A percentile compares a stretch with the other conserved stretches of the same genome.
phyloP scores from a whole-genome alignment of 2,797 vertebrate species.

The Galago senegalensis region DNA sequence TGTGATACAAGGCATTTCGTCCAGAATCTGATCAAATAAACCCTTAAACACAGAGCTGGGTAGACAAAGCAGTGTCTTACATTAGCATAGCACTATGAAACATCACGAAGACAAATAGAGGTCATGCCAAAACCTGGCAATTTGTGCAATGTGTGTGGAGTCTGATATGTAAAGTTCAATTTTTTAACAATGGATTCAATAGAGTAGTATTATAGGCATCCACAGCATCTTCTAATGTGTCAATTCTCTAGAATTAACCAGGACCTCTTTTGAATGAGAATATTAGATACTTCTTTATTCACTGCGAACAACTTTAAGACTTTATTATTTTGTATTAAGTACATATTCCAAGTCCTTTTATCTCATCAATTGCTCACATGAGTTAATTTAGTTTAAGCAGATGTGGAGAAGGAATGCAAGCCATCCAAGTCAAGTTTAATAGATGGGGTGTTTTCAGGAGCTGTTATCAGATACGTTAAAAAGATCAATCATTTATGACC shows the following conservation, averaged over 20 bases:
- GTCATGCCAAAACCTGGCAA: slow-evolving; percentile 66
- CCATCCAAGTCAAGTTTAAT: background rate
- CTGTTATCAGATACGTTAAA: background rate
- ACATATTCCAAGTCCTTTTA: slow-evolving; percentile 2
- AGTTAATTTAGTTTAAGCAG: slow-evolving; percentile 47
- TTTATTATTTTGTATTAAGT: slow-evolving; percentile 25
- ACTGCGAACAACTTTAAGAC: background rate
- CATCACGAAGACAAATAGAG: slow-evolving; percentile 42
- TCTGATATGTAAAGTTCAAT: slow-evolving; percentile 74
- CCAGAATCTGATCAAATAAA: slow-evolving; percentile 77
- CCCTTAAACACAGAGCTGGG: slow-evolving; percentile 71
- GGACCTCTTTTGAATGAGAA: slow-evolving; percentile 29
- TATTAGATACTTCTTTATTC: slow-evolving; percentile 36
- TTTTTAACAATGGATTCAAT: slow-evolving; percentile 76
- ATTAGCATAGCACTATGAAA: slow-evolving; percentile 62
- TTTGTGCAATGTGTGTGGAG: slow-evolving; percentile 65
- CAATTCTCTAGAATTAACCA: slow-evolving; percentile 66
- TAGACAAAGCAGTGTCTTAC: slow-evolving; percentile 48
- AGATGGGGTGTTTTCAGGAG: background rate
- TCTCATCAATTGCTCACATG: background rate
- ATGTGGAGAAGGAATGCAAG: background rate
- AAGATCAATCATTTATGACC: background rate
- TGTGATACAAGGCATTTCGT: slow-evolving; percentile 68
- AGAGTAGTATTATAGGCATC: slow-evolving; percentile 47
- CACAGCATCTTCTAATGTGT: slow-evolving; percentile 23